These are phyloP conservation scores for Galeruca laticollis DNA, from an alignment of 2,888 invertebrate species.

Conservation along the genomic window DNA sequence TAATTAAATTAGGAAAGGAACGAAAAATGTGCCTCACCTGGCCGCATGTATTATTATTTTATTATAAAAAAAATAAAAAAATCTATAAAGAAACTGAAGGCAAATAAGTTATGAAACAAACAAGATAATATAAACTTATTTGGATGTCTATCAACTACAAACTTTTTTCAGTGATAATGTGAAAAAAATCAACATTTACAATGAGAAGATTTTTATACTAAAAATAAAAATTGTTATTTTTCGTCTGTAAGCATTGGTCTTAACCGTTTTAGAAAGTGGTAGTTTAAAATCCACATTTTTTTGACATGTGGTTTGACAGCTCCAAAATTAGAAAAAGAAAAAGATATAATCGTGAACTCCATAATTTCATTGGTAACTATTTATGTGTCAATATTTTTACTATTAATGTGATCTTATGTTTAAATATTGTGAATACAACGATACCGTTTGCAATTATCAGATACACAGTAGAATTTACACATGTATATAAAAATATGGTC, in stretches of 20 bases:
- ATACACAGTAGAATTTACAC: slow-evolving; percentile 38
- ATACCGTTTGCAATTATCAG: slow-evolving; percentile 39
- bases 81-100: background rate
- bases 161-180: background rate
- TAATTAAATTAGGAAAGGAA: too few relatives aligned
- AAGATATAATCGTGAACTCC: slow-evolving; percentile 47
- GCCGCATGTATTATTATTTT: background rate
- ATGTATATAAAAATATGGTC: slow-evolving; percentile 47
- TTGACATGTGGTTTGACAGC: slow-evolving; percentile 12
- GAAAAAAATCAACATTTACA: background rate
- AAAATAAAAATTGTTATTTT: too few relatives aligned
- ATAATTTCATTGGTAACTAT: slow-evolving; percentile 48
- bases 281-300: background rate
- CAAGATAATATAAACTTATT: background rate
- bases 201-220: background rate
- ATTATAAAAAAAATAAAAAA: background rate
- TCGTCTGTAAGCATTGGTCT: too few relatives aligned
- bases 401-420: slow-evolving; percentile 44
- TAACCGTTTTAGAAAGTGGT: background rate
- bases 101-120: background rate
- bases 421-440: slow-evolving; percentile 39
- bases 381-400: slow-evolving; percentile 50
- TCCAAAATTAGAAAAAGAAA: slow-evolving; percentile 49
- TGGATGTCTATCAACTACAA: background rate
- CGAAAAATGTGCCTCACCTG: background rate